Percentiles rank a stretch among this genome's conserved stretches.
Evolutionary conservation across 2,888 invertebrate genomes (phyloP).

Genomic region (Orchesella flavescens): DNA sequence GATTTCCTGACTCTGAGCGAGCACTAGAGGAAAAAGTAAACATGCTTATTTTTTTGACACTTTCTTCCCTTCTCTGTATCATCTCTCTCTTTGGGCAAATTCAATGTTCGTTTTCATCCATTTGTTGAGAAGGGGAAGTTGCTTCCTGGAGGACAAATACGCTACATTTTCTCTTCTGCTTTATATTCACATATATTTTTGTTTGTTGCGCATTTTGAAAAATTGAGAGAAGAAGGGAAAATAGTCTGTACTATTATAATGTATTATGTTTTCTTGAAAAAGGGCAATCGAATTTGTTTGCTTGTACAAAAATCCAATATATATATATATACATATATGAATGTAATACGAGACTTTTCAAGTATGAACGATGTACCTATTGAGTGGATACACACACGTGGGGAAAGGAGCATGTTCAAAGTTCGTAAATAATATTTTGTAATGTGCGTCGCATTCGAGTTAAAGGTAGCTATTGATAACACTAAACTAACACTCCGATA

Average conservation of each 20-base stretch:
- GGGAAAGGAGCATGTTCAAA: no score
- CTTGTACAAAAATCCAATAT: not conserved
- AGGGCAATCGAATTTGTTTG: slow-evolving; percentile 54
- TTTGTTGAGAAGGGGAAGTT: slow-evolving; percentile 32
- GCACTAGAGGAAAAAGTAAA: not conserved
- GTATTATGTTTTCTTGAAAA: slow-evolving; percentile 31
- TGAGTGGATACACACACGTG: no score
- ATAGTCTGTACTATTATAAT: not conserved
- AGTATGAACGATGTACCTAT: slow-evolving; percentile 1
- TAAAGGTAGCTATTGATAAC: not conserved
- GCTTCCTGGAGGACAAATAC: slow-evolving; percentile 42
- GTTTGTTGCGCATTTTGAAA: slow-evolving; percentile 6
- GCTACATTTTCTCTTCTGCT: not conserved
- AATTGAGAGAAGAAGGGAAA: not conserved
- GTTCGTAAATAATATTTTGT: no score
- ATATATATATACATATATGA: no score
- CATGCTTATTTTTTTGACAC: not conserved
- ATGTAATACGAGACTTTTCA: slow-evolving; percentile 26
- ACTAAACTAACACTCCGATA: no score
- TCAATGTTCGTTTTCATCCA: slow-evolving; percentile 17
- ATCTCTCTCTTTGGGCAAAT: slow-evolving; percentile 10
- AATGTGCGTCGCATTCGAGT: no score
- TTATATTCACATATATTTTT: not conserved
- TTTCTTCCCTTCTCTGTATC: not conserved
- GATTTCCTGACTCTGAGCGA: not conserved